These are phyloP conservation scores for Rhinoptilus africanus DNA, from an alignment of 2,113 vertebrate species.

Conservation along the genomic window DNA sequence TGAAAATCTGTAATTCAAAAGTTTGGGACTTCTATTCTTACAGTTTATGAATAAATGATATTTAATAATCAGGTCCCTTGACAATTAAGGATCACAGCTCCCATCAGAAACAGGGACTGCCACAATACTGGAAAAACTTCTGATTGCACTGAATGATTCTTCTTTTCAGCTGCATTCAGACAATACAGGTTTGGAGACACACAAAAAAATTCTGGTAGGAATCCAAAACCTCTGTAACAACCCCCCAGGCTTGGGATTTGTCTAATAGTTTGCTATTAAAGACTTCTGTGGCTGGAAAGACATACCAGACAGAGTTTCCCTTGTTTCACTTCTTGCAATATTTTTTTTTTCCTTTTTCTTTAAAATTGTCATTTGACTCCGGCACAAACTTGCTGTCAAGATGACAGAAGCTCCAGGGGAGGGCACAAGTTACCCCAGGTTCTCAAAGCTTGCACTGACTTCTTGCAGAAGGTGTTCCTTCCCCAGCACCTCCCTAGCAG, in stretches of 20 bases:
- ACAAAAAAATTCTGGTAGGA: background rate
- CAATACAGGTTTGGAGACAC: background rate
- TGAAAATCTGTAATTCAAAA: background rate
- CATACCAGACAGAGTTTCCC: background rate
- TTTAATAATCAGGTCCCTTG: background rate
- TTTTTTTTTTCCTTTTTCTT: background rate
- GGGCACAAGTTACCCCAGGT: background rate
- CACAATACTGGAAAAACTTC: background rate
- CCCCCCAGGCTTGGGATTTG: constrained; percentile 5
- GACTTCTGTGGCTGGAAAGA: constrained; percentile 13
- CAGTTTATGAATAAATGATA: background rate
- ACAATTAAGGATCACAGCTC: background rate
- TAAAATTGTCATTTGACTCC: background rate
- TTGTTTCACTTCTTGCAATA: constrained; percentile 3
- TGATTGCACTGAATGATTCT: background rate
- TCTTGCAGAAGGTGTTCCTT: background rate
- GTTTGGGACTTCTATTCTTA: background rate
- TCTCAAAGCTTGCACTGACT: background rate
- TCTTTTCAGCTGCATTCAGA: background rate
- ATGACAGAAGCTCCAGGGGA: background rate
- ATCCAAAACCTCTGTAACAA: constrained; percentile 11
- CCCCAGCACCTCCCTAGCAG: background rate
- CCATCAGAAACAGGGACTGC: background rate
- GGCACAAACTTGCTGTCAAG: background rate
- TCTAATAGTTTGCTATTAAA: constrained; percentile 27